Base-by-base conservation (phyloP, 37 sponge, comb jelly and placozoan genomes). In the Petrosia ficiformis region DNA sequence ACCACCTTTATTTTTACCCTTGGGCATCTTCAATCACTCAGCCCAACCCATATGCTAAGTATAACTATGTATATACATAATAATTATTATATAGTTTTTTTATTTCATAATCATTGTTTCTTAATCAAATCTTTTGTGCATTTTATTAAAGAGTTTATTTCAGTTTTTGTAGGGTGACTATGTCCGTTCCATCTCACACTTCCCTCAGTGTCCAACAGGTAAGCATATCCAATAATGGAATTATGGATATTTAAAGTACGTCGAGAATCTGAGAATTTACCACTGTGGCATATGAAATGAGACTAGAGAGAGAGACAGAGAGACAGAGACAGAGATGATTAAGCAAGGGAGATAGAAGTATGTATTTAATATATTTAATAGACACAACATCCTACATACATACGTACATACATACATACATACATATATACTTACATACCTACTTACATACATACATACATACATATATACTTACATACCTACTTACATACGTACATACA, bases 161-260 rank as follows among this genome's bases (percentile, higher is more conserved):
- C 86, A 2, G n/a, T 19, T 8, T 40, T 64, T 6, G 80, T 80
- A 24, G 86, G 86, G 21, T n/a, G 4, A 52, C 80, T 80, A 36
- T 68, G 75, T 22, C 80, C 80, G 41, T 56, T 25, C 86, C 86
- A 86, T 29, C 86, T 36, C 14, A 86, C 65, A 10, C 56, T 43
- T 6, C 81, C 86, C 39, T 75, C 40, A n/a, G 25, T 60, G 65
- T 86, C 86, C 59, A 86, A 33, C 30, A 86, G 71, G 59, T 40
- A 86, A 37, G 60, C 86, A 69, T 86, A 44, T 48, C 80, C 80
- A 16, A 80, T 70, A 5, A 86, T 75, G 22, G 36, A 31, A 69
- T 68, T 86, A 38, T 34, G 31, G 11, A 73, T 4, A 0, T 40
- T 59, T 10, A 83, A 21, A 21, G 61, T 71, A 6, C 25, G n/a